phyloP scores from a whole-genome alignment of 2,797 vertebrate genomes.

The Capromys pilorides region DNA sequence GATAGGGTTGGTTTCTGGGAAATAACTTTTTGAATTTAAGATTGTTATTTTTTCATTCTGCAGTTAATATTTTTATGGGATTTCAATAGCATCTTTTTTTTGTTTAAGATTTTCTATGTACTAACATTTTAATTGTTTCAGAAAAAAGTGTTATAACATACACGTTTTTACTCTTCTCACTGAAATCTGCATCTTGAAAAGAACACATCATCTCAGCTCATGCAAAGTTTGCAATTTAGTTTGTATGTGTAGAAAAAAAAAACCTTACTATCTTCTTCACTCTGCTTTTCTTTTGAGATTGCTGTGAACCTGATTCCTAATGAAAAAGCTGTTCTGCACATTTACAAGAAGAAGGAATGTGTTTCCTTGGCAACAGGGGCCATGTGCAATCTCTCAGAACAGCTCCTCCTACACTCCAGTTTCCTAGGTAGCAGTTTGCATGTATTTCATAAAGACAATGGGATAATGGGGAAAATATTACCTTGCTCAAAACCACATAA shows the following conservation, averaged over 20 bases:
- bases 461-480: slow-evolving; percentile 56
- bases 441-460: slow-evolving; percentile 72
- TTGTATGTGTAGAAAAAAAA: not conserved
- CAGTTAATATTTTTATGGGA: not conserved
- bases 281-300: slow-evolving; percentile 48
- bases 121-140: not conserved
- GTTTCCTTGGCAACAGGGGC: slow-evolving; percentile 85
- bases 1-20: not conserved
- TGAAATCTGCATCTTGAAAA: not conserved
- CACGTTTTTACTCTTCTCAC: not conserved
- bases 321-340: slow-evolving; percentile 68
- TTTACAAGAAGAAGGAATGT: slow-evolving; percentile 54
- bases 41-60: not conserved
- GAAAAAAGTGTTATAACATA: not conserved
- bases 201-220: not conserved
- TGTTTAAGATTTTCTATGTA: not conserved
- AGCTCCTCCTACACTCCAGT: slow-evolving; percentile 78
- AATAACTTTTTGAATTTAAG: not conserved
- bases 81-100: not conserved
- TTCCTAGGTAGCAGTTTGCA: slow-evolving; percentile 83
- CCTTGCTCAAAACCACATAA: slow-evolving; percentile 8
- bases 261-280: slow-evolving; percentile 4
- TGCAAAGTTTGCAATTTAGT: not conserved
- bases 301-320: slow-evolving; percentile 62
- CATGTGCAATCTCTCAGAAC: slow-evolving; percentile 69